Conservation (phyloP, 2,797 vertebrate species). For the Rhynchotus rufescens region DNA sequence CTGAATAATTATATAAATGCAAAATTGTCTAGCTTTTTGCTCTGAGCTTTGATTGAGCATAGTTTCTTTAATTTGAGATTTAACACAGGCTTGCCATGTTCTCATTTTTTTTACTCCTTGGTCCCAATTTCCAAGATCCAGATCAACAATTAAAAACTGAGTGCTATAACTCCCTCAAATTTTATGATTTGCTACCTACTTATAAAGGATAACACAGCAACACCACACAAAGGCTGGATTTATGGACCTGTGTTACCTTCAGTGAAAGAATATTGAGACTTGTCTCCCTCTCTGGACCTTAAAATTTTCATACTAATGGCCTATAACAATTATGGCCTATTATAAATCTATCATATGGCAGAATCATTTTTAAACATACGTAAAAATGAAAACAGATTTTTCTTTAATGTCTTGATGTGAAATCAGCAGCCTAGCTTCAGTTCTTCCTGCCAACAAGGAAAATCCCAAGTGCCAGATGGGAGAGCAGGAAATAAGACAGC, state of each 20-base stretch:
- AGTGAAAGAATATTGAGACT: background rate
- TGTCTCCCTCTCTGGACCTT: background rate
- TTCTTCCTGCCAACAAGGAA: background rate
- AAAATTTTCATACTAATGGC: background rate
- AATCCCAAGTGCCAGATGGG: background rate
- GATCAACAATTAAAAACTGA: background rate
- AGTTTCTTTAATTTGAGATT: background rate
- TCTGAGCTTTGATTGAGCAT: background rate
- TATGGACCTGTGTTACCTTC: background rate
- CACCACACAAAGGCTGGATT: background rate
- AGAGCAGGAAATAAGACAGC: background rate
- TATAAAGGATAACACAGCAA: background rate
- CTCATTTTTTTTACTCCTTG: background rate
- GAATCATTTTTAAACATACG: background rate
- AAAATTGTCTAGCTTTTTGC: background rate
- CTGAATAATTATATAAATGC: background rate
- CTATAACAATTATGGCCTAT: background rate
- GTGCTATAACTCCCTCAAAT: background rate
- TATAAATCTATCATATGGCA: background rate
- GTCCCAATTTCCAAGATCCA: background rate
- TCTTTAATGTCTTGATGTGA: background rate
- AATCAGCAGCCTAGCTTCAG: background rate
- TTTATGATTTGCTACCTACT: background rate
- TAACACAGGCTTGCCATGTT: background rate
- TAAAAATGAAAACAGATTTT: background rate